Conservation (phyloP, 2,888 invertebrate genomes). For the Macrophya annulata region DNA sequence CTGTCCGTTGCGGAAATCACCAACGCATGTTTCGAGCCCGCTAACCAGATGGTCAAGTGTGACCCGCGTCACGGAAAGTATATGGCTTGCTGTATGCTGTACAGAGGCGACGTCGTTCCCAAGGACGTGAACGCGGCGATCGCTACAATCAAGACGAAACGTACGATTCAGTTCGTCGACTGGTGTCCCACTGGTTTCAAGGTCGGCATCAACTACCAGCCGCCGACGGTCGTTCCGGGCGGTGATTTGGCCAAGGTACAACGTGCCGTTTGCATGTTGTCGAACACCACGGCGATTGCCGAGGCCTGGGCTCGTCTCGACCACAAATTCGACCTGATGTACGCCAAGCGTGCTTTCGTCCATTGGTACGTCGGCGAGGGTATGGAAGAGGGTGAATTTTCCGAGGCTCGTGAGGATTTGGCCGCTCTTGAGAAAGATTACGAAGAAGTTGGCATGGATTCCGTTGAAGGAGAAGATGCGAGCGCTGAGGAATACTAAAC, state of each 20-base stretch:
- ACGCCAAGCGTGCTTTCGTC: slow-evolving; percentile 86
- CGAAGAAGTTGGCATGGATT: slow-evolving; percentile 86
- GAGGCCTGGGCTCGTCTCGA: slow-evolving; percentile 86
- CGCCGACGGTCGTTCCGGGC: slow-evolving; percentile 80
- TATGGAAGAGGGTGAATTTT: slow-evolving; percentile 92
- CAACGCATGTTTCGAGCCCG: slow-evolving; percentile 84
- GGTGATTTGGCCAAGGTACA: slow-evolving; percentile 83
- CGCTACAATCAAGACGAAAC: slow-evolving; percentile 83
- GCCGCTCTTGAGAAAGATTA: slow-evolving; percentile 87
- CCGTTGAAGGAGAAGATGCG: slow-evolving; percentile 79
- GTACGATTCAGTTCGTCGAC: slow-evolving; percentile 93
- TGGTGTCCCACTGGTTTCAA: slow-evolving; percentile 94
- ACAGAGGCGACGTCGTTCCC: slow-evolving; percentile 77
- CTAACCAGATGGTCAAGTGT: slow-evolving; percentile 83
- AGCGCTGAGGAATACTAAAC: slow-evolving; percentile 71
- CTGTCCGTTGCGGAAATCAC: slow-evolving; percentile 83
- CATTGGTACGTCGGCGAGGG: slow-evolving; percentile 92
- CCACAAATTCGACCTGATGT: slow-evolving; percentile 87
- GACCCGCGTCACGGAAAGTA: slow-evolving; percentile 82
- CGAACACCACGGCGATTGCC: slow-evolving; percentile 86
- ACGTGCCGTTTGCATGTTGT: slow-evolving; percentile 86
- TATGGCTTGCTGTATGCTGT: slow-evolving; percentile 83
- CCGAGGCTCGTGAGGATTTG: slow-evolving; percentile 90
- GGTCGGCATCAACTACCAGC: slow-evolving; percentile 82
- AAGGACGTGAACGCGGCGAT: slow-evolving; percentile 82